Conservation (phyloP, 2,113 vertebrate genomes). For the Hemibagrus wyckioides region DNA sequence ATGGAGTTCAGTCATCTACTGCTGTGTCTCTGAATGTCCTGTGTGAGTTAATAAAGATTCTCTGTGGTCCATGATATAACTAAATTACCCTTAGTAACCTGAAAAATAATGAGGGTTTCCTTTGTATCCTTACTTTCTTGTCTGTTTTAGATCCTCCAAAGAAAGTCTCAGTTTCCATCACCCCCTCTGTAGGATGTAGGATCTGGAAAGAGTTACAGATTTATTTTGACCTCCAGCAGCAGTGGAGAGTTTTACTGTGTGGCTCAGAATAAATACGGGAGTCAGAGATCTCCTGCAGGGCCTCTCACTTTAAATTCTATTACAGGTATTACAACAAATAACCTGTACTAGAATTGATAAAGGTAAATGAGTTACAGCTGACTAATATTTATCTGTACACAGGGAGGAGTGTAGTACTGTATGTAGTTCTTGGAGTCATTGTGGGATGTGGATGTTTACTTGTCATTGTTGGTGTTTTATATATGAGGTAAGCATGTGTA, state of each 20-base stretch:
- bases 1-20: neutral
- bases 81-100: no score
- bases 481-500: neutral
- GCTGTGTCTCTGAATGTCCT: neutral
- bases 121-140: no score
- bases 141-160: neutral
- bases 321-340: neutral
- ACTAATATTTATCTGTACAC: neutral
- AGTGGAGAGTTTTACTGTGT: slow-evolving; percentile 42
- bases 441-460: neutral
- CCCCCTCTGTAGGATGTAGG: neutral
- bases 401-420: neutral
- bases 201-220: slow-evolving; percentile 34
- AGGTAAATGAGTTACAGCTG: neutral
- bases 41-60: neutral
- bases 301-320: slow-evolving; percentile 18
- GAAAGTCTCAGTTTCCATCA: neutral
- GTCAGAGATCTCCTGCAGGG: slow-evolving; percentile 10
- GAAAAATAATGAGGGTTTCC: neutral
- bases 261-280: slow-evolving; percentile 44
- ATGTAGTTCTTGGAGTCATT: neutral
- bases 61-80: no score
- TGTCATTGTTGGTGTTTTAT: neutral
- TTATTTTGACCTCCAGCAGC: slow-evolving; percentile 4
- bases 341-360: neutral